Evolutionary conservation across 2,888 invertebrate genomes (phyloP).

Genomic region (Amblyteles armatorius): DNA sequence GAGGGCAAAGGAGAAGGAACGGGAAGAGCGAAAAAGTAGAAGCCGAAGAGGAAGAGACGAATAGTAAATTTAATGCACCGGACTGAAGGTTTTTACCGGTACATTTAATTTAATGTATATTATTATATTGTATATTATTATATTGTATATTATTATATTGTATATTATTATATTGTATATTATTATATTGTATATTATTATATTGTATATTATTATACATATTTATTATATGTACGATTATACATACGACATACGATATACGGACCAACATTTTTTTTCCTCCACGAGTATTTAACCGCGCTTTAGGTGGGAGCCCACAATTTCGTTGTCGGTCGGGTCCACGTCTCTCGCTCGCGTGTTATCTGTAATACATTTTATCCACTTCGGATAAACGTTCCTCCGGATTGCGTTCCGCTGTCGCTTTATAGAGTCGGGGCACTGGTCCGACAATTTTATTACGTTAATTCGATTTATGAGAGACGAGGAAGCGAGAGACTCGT

Average conservation of each 20-base stretch:
- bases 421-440: conserved; percentile 28
- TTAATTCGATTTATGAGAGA: conserved; percentile 72
- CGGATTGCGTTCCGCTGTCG: background rate
- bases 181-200: too few relatives aligned
- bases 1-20: conserved; percentile 39
- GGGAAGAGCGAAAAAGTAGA: conserved; percentile 25
- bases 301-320: background rate
- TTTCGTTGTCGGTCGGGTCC: background rate
- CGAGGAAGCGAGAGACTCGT: conserved; percentile 3
- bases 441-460: conserved; percentile 74
- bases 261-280: background rate
- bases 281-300: background rate
- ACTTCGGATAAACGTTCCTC: background rate
- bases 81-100: too few relatives aligned
- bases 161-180: too few relatives aligned
- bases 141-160: too few relatives aligned
- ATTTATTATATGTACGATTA: too few relatives aligned
- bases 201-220: too few relatives aligned
- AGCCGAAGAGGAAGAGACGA: conserved; percentile 18
- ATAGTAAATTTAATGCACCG: background rate
- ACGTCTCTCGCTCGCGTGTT: background rate
- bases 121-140: too few relatives aligned
- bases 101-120: too few relatives aligned
- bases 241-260: too few relatives aligned
- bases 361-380: background rate